Conservation (phyloP, 2,113 vertebrate species). For the Xerus inauris region DNA sequence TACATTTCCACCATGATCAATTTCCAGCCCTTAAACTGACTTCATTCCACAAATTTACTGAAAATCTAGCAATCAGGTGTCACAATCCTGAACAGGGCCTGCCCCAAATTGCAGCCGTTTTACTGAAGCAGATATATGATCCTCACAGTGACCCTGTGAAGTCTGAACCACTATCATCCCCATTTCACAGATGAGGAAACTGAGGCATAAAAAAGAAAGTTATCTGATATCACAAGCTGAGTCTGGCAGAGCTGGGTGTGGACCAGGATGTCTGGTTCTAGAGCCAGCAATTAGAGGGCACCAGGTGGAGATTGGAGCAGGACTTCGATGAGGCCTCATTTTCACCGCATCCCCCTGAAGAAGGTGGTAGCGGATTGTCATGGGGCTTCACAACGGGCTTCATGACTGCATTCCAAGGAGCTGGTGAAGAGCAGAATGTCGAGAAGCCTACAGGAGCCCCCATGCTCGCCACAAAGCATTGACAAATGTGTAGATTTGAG, state of each 20-base stretch:
- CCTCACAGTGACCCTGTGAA: background rate
- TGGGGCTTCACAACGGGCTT: background rate
- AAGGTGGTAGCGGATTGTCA: background rate
- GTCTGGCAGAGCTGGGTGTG: background rate
- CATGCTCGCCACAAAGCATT: too few species aligned
- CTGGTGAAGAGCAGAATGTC: background rate
- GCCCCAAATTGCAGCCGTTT: fast-evolving
- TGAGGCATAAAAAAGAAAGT: background rate
- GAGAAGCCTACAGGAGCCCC: background rate
- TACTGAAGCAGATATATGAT: fast-evolving
- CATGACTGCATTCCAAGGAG: background rate
- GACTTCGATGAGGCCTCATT: background rate
- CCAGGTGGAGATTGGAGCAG: background rate
- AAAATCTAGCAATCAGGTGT: background rate
- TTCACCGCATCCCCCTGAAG: fast-evolving
- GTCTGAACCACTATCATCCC: background rate
- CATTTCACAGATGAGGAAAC: background rate
- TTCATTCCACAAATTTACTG: background rate
- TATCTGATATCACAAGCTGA: background rate
- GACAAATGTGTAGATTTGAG: too few species aligned
- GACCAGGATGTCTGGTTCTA: background rate
- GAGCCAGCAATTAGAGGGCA: fast-evolving
- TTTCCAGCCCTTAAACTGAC: background rate
- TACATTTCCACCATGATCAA: background rate
- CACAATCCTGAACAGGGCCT: background rate